These are phyloP conservation scores for Sycophaga agraensis DNA, from an alignment of 1,140 invertebrate species.

Conservation along the genomic window DNA sequence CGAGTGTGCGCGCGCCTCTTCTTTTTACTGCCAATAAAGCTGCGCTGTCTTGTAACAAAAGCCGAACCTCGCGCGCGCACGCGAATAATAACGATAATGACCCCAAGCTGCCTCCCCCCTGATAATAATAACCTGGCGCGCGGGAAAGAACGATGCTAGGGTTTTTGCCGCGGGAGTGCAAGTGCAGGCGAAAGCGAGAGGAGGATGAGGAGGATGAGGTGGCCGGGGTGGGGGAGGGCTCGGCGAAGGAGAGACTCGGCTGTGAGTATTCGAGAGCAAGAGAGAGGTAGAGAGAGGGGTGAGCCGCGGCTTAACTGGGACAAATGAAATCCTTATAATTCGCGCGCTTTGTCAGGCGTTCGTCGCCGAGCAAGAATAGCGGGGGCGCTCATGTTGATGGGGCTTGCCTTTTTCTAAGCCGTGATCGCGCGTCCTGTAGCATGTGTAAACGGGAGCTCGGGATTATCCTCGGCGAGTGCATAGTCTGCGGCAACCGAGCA, in stretches of 20 bases:
- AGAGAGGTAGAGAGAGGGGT: no score
- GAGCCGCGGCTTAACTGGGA: no score
- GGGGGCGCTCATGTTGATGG: no score
- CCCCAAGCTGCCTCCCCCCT: conserved; percentile 29
- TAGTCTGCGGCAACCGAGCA: no score
- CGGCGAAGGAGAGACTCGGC: not conserved
- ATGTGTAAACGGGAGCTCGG: no score
- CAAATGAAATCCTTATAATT: no score
- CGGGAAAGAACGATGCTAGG: not conserved
- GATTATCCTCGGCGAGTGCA: no score
- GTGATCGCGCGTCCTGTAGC: no score
- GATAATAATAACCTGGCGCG: conserved; percentile 44
- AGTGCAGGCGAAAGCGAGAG: not conserved
- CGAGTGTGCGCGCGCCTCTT: not conserved
- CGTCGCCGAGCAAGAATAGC: no score
- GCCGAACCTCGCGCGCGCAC: conserved; percentile 29
- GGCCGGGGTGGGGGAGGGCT: no score
- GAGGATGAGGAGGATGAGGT: not conserved
- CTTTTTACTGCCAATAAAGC: conserved; percentile 43
- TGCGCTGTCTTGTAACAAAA: conserved; percentile 41
- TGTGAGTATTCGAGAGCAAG: not conserved
- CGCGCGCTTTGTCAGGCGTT: conserved; percentile 16
- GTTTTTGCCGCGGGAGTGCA: not conserved
- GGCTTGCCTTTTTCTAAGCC: no score
- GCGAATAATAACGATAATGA: conserved; percentile 45